Base-by-base conservation (phyloP, 35 echinoderm and acorn worm genomes). In the Ophioderma brevispina region DNA sequence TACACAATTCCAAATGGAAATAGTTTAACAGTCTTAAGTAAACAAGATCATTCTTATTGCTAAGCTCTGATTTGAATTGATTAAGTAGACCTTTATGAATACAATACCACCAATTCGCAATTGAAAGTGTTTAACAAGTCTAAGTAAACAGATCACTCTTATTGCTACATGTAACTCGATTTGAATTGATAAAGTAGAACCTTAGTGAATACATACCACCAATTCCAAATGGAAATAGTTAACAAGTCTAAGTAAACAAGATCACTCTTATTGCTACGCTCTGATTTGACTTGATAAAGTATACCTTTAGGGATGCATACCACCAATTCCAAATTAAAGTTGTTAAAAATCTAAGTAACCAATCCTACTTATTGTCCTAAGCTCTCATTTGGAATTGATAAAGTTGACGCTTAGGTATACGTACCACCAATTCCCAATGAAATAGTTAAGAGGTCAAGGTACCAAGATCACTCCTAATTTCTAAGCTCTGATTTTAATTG, bases 1-100 rank as follows among this genome's bases (percentile, higher is more conserved):
- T 64, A 93, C 86, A 93, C 92, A 85, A 93, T 31, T 82, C 82
- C 92, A 80, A 93, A 11, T 88, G 52, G 0, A 86, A 93, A 33
- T 77, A 0, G 28, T 37, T 80, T 35, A 78, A 3, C 59, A 43
- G 64, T 2, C n/a, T 25, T 25, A 70, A 25, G 23, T 70, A 70
- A 15, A 70, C 59, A 3, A 70, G 28, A 30, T 70, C 59, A 70
- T 25, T 70, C 28, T 70, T 70, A 25, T 70, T 25, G 4, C 59
- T 25, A 70, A 52, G n/a, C n/a, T n/a, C 46, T 52, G 8, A 11
- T 52, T 52, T 52, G 46, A 52, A 8, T 11, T 21, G 46, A 11
- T 52, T 52, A 52, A 11, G 46, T 11, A 52, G 8, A 52, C 46
- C 46, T 21, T 21, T 52, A 21, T 8, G 46, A n/a, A n/a, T n/a